Evolutionary conservation across 1,140 invertebrate genomes (phyloP), one percentile per base, ranked within the genome.

Genomic region (Hyphantria cunea): DNA sequence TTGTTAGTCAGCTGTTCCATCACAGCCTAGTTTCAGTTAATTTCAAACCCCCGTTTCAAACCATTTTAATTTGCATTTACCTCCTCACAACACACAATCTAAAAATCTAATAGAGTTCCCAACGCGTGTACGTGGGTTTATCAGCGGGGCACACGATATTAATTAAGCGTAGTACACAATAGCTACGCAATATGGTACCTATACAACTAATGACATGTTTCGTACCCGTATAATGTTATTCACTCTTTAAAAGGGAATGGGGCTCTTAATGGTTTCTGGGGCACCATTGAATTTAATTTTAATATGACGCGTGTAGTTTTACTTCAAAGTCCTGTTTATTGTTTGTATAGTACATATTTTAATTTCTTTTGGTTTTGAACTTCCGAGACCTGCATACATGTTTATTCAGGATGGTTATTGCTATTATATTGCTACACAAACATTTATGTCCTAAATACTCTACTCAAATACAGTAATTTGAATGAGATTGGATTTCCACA

Each of bases 131-230:
- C 41, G 11, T n/a, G 41, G 41, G 0, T 44, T 44, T 44, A 44
- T 44, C 41, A n/a, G 6, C 41, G 12, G 8, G 6, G n/a, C 41
- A n/a, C 41, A 44, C 12, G 41, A 44, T 44, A 44, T 44, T 44
- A 44, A 44, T 44, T 44, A 44, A 44, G 41, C 11, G 11, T 44
- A 44, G 41, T 44, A 13, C 41, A 44, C 41, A 44, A 44, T 44
- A 13, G 41, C 41, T 6, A 13, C 11, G 12, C 41, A 44, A 44
- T 44, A 44, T 44, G 41, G 41, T 7, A 3, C 9, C 41, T n/a
- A 13, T 13, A 13, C 41, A 7, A 13, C 41, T 44, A 44, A 44
- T 44, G 41, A 13, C 41, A 44, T 13, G 34, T 44, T 13, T 44
- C 12, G 0, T 12, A 44, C 41, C 41, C 41, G 11, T 44, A 44